These are phyloP conservation scores for Corythornis madagascariensis DNA, from an alignment of 2,113 vertebrate genomes.

Conservation along the genomic window DNA sequence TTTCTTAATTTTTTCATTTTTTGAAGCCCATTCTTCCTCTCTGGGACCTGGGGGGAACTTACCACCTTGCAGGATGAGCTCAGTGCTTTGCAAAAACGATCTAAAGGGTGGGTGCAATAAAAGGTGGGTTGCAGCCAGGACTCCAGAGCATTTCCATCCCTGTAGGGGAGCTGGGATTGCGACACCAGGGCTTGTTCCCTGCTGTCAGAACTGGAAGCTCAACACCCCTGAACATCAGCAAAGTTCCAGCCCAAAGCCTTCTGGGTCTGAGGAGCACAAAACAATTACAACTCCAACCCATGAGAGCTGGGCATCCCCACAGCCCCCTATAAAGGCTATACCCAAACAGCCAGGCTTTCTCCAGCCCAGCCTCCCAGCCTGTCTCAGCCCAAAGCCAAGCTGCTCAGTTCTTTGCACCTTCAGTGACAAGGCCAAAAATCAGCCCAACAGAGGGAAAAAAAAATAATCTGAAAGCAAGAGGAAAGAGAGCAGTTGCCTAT, in stretches of 20 bases:
- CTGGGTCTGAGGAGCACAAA: background rate
- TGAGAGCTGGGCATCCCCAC: background rate
- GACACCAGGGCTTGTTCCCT: background rate
- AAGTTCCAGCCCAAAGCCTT: background rate
- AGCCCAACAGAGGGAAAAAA: background rate
- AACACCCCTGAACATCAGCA: background rate
- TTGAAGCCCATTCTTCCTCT: background rate
- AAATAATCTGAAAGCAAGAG: background rate
- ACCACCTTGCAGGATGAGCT: slow-evolving; percentile 25
- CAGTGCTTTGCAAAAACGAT: slow-evolving; percentile 32
- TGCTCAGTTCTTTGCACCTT: background rate
- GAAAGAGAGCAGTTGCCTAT: background rate
- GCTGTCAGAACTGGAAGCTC: background rate
- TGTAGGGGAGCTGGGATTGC: slow-evolving; percentile 24
- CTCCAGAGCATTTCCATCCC: slow-evolving; percentile 28
- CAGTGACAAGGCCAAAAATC: background rate
- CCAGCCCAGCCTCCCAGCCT: background rate
- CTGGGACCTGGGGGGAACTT: slow-evolving; percentile 20
- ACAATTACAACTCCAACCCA: background rate
- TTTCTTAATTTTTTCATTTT: too few species aligned
- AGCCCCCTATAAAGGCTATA: background rate
- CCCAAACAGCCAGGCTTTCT: background rate
- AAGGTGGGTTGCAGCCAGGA: slow-evolving; percentile 43
- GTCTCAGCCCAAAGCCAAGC: background rate
- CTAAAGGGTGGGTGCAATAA: slow-evolving; percentile 11